Conservation (phyloP, 2,113 vertebrate genomes). For the Petrocephalus zakoni region DNA sequence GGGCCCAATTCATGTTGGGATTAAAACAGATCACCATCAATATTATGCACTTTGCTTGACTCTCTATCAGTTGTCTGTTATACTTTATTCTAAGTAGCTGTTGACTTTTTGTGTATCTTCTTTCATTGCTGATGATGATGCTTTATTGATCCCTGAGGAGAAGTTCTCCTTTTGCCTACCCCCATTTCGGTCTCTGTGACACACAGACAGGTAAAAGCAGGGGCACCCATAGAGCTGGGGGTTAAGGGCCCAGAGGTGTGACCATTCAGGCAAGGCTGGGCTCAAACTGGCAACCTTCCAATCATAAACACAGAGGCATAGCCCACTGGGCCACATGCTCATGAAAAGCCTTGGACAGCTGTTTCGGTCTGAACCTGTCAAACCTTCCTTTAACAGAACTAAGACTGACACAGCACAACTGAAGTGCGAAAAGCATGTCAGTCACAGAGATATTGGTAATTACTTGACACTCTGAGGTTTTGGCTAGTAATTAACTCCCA, state of each 20-base stretch:
- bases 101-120: background rate
- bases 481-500: background rate
- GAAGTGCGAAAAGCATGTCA: background rate
- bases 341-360: background rate
- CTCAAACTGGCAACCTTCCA: background rate
- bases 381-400: background rate
- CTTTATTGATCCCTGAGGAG: too few relatives aligned
- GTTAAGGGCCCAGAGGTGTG: background rate
- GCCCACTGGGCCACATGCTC: background rate
- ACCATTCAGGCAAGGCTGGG: background rate
- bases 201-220: too few relatives aligned
- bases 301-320: background rate
- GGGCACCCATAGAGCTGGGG: background rate
- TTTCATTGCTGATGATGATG: too few relatives aligned
- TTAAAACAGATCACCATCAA: background rate
- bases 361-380: background rate
- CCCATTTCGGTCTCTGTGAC: too few relatives aligned
- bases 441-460: background rate
- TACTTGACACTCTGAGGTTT: background rate
- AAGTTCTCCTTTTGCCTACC: too few relatives aligned
- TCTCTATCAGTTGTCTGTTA: background rate
- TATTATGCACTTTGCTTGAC: background rate
- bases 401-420: background rate
- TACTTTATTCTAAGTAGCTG: background rate
- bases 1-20: background rate